These are phyloP conservation scores for Gasterosteus aculeatus DNA, from an alignment of 2,113 vertebrate genomes.

Conservation along the genomic window DNA sequence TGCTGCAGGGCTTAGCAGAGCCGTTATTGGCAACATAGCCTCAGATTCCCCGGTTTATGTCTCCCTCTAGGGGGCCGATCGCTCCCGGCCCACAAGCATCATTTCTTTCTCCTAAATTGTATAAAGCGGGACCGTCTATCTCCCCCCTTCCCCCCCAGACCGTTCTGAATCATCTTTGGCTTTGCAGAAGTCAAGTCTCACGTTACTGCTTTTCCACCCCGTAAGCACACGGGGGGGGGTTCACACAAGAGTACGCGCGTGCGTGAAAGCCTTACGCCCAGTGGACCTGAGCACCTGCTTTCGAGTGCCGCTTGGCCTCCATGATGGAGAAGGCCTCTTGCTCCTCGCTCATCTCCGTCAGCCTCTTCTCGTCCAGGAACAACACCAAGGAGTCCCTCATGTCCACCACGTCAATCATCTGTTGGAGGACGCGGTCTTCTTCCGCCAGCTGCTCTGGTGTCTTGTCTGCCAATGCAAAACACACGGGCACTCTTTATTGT, in stretches of 20 bases:
- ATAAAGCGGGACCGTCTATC: background rate
- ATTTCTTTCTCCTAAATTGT: background rate
- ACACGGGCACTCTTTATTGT: background rate
- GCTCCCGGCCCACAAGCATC: background rate
- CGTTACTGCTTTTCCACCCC: no score
- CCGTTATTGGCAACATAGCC: slow-evolving; percentile 1
- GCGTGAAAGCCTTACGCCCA: slow-evolving; percentile 67
- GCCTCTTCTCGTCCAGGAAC: slow-evolving; percentile 88
- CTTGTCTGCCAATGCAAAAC: slow-evolving; percentile 80
- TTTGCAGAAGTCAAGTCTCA: slow-evolving; percentile 39
- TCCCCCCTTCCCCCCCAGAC: slow-evolving; percentile 6
- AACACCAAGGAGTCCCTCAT: slow-evolving; percentile 88
- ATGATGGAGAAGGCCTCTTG: slow-evolving; percentile 68
- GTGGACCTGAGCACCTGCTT: slow-evolving; percentile 75
- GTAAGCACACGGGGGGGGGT: background rate
- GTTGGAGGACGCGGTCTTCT: slow-evolving; percentile 81
- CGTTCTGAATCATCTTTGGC: slow-evolving; percentile 68
- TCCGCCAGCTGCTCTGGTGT: slow-evolving; percentile 76
- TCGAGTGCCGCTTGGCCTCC: slow-evolving; percentile 79
- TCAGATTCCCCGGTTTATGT: slow-evolving; percentile 35
- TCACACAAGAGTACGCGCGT: background rate
- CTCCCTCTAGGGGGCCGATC: slow-evolving; percentile 54
- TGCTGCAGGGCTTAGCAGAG: background rate
- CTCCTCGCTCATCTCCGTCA: slow-evolving; percentile 84
- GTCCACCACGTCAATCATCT: slow-evolving; percentile 90